Evolutionary conservation across 2,797 vertebrate species (phyloP).

Genomic region (Scarus forsteni): DNA sequence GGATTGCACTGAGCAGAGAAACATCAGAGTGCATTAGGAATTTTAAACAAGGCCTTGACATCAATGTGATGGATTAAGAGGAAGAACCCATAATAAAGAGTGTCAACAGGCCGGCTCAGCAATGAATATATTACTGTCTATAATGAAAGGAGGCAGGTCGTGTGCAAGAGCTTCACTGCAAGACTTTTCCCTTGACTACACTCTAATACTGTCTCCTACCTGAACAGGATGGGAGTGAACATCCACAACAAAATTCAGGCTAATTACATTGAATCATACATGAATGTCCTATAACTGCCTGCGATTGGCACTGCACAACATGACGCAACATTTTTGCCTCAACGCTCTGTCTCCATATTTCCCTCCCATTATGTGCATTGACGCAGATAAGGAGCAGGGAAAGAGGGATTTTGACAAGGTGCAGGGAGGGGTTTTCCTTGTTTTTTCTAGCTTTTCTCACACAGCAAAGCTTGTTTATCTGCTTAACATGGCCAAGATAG

Average conservation of each 20-base stretch:
- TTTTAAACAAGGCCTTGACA: slow-evolving; percentile 53
- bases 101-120: slow-evolving; percentile 25
- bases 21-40: slow-evolving; percentile 47
- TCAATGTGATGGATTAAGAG: slow-evolving; percentile 60
- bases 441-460: too few species aligned
- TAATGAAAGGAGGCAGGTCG: slow-evolving; percentile 38
- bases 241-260: background rate
- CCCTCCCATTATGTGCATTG: too few species aligned
- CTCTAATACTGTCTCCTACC: background rate
- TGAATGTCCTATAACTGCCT: too few species aligned
- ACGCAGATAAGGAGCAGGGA: too few species aligned
- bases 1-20: slow-evolving; percentile 30
- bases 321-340: too few species aligned
- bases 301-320: too few species aligned
- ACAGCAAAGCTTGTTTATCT: too few species aligned
- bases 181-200: slow-evolving; percentile 15
- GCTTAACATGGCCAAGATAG: too few species aligned
- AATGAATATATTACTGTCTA: slow-evolving; percentile 63
- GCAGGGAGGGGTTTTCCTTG: too few species aligned
- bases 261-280: too few species aligned
- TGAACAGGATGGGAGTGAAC: background rate
- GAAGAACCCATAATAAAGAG: slow-evolving; percentile 46
- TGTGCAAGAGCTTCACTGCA: slow-evolving; percentile 16
- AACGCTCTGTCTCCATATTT: too few species aligned
- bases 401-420: too few species aligned